These are phyloP conservation scores for Panzeria rudis DNA, from an alignment of 2,888 invertebrate genomes.

Conservation along the genomic window DNA sequence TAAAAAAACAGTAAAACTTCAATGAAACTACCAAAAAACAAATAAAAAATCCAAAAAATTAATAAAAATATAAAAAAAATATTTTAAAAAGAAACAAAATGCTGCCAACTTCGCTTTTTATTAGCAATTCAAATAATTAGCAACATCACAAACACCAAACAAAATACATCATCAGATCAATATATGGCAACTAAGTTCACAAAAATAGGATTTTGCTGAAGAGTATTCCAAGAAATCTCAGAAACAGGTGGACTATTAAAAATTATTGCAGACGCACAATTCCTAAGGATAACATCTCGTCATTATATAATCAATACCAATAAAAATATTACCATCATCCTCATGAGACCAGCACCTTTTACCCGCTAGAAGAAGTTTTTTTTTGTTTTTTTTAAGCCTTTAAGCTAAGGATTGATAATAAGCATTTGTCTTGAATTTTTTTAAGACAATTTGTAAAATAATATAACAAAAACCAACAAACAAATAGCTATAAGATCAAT, in stretches of 20 bases:
- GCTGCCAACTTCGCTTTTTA: conserved; percentile 71
- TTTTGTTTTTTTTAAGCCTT: conserved; percentile 63
- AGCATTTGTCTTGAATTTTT: conserved; percentile 66
- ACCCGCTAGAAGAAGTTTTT: conserved; percentile 61
- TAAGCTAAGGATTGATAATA: conserved; percentile 73
- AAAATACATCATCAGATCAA: conserved; percentile 66
- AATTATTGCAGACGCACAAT: conserved; percentile 59
- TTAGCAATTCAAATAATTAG: conserved; percentile 69
- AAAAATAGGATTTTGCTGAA: conserved; percentile 19
- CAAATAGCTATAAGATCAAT: conserved; percentile 71
- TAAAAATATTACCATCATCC: conserved; percentile 28
- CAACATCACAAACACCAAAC: conserved; percentile 71
- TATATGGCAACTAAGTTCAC: conserved; percentile 41
- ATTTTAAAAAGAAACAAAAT: conserved; percentile 73
- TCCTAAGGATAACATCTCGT: conserved; percentile 47
- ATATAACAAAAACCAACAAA: conserved; percentile 64
- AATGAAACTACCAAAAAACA: conserved; percentile 69
- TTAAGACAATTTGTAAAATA: conserved; percentile 70
- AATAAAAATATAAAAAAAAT: conserved; percentile 51
- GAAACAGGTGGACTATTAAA: conserved; percentile 19
- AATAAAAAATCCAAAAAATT: conserved; percentile 48
- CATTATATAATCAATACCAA: conserved; percentile 35
- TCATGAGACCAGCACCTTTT: conserved; percentile 46
- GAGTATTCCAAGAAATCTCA: conserved; percentile 15
- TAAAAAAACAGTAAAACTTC: conserved; percentile 74